phyloP scores from a whole-genome alignment of 2,797 vertebrate genomes.

The Iguana delicatissima region DNA sequence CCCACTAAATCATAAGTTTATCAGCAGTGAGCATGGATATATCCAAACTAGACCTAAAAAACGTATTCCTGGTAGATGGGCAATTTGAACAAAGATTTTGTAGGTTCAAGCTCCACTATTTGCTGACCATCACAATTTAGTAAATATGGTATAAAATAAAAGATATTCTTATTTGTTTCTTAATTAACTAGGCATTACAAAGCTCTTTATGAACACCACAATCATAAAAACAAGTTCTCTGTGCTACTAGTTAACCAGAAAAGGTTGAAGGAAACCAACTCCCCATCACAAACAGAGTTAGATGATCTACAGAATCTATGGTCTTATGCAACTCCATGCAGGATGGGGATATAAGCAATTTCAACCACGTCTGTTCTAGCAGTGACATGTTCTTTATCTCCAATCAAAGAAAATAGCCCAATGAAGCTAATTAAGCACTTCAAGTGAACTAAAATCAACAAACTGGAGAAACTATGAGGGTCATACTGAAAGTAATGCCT shows the following conservation, averaged over 20 bases:
- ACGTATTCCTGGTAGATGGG: neutral
- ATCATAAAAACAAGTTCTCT: neutral
- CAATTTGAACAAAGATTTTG: neutral
- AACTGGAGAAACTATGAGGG: rapidly evolving
- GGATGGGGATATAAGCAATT: neutral
- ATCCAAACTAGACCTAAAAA: neutral
- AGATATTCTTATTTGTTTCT: neutral
- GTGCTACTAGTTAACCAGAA: neutral
- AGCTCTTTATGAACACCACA: neutral
- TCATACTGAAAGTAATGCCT: no score
- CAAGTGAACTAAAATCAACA: neutral
- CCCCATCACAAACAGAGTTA: neutral
- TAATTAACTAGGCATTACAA: neutral
- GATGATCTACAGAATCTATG: neutral
- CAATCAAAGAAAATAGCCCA: neutral
- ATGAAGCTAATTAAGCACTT: neutral
- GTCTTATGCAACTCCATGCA: neutral
- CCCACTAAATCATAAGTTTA: neutral
- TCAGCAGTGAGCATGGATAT: neutral
- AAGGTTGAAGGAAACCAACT: neutral
- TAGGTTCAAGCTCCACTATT: neutral
- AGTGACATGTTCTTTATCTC: neutral
- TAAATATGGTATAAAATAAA: neutral
- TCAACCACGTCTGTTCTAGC: neutral
- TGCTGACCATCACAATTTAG: neutral